These are phyloP conservation scores for Drosophila ironensis DNA, from an alignment of 1,140 invertebrate species.

Conservation along the genomic window DNA sequence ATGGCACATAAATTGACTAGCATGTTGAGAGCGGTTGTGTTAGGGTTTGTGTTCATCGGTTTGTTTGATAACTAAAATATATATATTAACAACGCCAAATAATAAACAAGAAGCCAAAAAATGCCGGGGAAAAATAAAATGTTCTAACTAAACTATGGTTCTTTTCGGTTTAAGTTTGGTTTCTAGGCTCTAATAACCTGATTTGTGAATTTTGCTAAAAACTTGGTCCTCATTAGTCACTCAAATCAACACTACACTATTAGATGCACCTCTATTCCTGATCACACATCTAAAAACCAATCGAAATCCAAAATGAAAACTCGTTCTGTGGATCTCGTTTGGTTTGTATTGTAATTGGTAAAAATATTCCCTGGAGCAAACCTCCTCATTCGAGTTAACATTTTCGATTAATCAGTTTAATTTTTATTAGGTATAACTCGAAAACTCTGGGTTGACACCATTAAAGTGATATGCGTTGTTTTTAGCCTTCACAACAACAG, in stretches of 20 bases:
- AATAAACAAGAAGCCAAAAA: slow-evolving; percentile 68
- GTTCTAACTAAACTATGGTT: slow-evolving; percentile 16
- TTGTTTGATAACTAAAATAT: slow-evolving; percentile 29
- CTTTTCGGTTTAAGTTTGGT: slow-evolving; percentile 3
- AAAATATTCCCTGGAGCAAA: slow-evolving; percentile 5
- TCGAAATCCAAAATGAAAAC: slow-evolving; percentile 46
- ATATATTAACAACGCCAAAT: slow-evolving; percentile 36
- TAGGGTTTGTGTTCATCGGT: slow-evolving; percentile 17
- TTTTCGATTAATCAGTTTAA: slow-evolving; percentile 7
- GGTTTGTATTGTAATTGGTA: not conserved
- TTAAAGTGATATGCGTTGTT: slow-evolving; percentile 76
- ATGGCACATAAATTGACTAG: slow-evolving; percentile 72
- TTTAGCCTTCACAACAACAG: slow-evolving; percentile 67
- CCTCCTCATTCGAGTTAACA: slow-evolving; percentile 3
- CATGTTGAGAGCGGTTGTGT: slow-evolving; percentile 41
- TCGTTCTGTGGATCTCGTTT: slow-evolving; percentile 6
- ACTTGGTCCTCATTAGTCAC: slow-evolving; percentile 69
- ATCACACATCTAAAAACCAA: slow-evolving; percentile 25
- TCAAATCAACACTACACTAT: slow-evolving; percentile 49
- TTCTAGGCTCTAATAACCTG: slow-evolving; percentile 40
- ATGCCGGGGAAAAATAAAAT: slow-evolving; percentile 26
- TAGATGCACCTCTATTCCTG: slow-evolving; percentile 9
- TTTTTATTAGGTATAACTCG: slow-evolving; percentile 31
- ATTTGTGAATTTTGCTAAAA: slow-evolving; percentile 66
- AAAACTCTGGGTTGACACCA: slow-evolving; percentile 42